Base-by-base conservation (phyloP, 2,113 vertebrate species). In the Chroicocephalus ridibundus region DNA sequence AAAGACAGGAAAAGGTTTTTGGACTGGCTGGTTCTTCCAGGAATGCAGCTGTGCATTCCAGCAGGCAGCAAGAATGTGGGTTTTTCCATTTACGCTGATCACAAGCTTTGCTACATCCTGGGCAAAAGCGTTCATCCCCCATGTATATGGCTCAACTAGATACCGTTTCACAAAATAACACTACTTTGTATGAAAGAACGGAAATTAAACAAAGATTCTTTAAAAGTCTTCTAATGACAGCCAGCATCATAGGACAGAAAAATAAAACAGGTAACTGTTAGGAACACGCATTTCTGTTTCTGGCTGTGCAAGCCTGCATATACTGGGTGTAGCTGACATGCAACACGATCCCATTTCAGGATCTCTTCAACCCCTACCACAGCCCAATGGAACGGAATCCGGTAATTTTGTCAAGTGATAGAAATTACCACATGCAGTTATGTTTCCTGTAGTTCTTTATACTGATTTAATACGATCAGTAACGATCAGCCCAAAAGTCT, bases 1-100 rank as follows among this genome's bases (percentile, higher is more conserved):
- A 75, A 81, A 93, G 74, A 38, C 74, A 84, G 61, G 15, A 93
- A 81, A 79, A 94, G 51, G 36, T 11, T 89, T 82, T 95, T 42
- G 81, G 81, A 57, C 47, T n/a, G 69, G 40, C 57, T 84, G 71
- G 61, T 52, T 94, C 84, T 95, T 91, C 74, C 1, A 3, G 61
- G 95, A 94, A 95, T 51, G 81, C 96, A 97, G 96, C 94, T 95
- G 94, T 82, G 93, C 93, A 94, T 95, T 97, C 93, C 94, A 94
- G 66, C 72, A 62, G 58, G 62, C 94, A 95, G 93, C 66, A 97
- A 87, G 95, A 94, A 97, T 94, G 97, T 70, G 89, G 91, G 83
- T n/a, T 97, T 96, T 96, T 96, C 95, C 95, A 91, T 62, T 87
- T 61, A 21, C 0, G 1, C 81, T 61, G 70, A 93, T 92, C 81